Conservation (phyloP, 2,113 vertebrate species). For the Tenrec ecaudatus region DNA sequence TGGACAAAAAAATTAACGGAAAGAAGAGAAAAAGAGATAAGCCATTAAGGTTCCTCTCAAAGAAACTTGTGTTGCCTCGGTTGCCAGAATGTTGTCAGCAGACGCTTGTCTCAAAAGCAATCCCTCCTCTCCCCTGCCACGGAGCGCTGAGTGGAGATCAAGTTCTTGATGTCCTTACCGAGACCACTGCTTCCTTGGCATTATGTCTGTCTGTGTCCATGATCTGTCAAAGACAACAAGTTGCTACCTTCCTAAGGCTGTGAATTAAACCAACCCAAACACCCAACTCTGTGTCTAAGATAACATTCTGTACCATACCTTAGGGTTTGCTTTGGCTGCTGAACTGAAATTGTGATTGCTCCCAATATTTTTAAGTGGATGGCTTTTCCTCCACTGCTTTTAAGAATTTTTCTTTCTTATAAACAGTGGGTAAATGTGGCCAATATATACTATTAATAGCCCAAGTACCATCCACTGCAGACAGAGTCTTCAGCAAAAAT, state of each 20-base stretch:
- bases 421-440: constrained; percentile 59
- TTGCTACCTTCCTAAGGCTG: neutral
- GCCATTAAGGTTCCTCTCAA: neutral
- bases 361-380: constrained; percentile 48
- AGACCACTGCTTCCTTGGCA: neutral
- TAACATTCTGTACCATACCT: constrained; percentile 57
- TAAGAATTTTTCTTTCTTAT: constrained; percentile 42
- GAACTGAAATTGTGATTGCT: constrained; percentile 4
- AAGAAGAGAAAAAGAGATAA: neutral
- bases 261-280: constrained; percentile 10
- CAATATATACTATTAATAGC: constrained; percentile 63
- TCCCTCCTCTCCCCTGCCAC: neutral
- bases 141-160: neutral
- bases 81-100: neutral
- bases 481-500: constrained; percentile 73
- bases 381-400: constrained; percentile 14
- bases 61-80: neutral
- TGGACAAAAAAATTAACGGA: no score
- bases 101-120: neutral
- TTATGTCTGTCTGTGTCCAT: neutral
- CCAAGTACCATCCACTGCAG: constrained; percentile 77
- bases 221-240: neutral
- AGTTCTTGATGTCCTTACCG: neutral
- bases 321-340: constrained; percentile 46
- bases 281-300: constrained; percentile 65